Conservation (phyloP, 2,797 vertebrate species). For the Cirrhinus mrigala region DNA sequence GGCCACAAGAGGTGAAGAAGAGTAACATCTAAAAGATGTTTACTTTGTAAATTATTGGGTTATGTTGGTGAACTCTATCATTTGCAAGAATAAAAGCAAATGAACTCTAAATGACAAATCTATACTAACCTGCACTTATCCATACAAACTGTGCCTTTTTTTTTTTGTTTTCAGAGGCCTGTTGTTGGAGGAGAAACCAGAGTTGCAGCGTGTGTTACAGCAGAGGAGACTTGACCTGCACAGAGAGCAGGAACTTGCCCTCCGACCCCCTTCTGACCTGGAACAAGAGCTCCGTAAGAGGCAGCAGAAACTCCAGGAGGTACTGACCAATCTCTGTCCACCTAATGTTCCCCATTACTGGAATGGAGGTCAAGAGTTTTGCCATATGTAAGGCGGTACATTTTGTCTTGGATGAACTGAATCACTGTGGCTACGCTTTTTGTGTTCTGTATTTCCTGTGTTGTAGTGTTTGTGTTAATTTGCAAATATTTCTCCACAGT, state of each 20-base stretch:
- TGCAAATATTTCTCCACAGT: slow-evolving; percentile 63
- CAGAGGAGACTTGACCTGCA: slow-evolving; percentile 77
- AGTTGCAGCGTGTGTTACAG: slow-evolving; percentile 80
- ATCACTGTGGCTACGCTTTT: not conserved
- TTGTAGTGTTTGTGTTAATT: not conserved
- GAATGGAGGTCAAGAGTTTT: not conserved
- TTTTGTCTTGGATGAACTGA: not conserved
- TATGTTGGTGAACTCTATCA: not conserved
- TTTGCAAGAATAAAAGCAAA: not conserved
- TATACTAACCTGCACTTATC: not conserved
- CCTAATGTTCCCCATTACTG: not conserved
- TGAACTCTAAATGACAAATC: not conserved
- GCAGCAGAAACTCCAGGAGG: slow-evolving; percentile 80
- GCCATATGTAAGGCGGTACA: too few relatives aligned
- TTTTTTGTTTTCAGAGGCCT: slow-evolving; percentile 72
- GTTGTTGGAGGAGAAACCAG: slow-evolving; percentile 77
- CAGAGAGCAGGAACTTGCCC: slow-evolving; percentile 76
- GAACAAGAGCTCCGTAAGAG: slow-evolving; percentile 82
- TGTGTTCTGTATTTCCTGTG: too few relatives aligned
- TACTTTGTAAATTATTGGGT: not conserved
- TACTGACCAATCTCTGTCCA: slow-evolving; percentile 42
- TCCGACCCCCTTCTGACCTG: slow-evolving; percentile 75
- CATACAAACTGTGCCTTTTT: not conserved
- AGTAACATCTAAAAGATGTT: not conserved
- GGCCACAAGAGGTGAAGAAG: slow-evolving; percentile 78